Base-by-base conservation (phyloP, 2,113 vertebrate species). In the Mesembrinibis cayennensis region DNA sequence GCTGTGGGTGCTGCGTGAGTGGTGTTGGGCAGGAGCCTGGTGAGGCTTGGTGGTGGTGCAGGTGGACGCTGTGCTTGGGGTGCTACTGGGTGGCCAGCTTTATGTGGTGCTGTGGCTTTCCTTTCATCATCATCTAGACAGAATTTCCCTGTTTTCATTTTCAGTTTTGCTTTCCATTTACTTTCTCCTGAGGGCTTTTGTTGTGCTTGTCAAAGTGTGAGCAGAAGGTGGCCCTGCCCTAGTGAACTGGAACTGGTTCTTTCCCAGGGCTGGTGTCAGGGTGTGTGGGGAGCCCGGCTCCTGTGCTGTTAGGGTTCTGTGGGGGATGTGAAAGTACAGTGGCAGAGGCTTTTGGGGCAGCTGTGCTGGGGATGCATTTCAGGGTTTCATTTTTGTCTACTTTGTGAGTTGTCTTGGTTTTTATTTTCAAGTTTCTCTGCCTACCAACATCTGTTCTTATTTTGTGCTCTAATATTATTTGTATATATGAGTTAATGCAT, bases 241-340 rank as follows among this genome's bases (percentile, higher is more conserved):
- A 10, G 10, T 27, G 20, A 45, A 36, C 7, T 2, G 44, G 18
- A 76, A 13, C 16, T 44, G 34, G 11, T 26, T 30, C 9, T 87
- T 94, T 83, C 19, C n/a, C 10, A 5, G 63, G 10, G 6, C 23
- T 76, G 4, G 9, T 91, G 2, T 16, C 2, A 2, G 14, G 3
- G 10, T 36, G 21, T 3, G 0, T 17, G 38, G 21, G 11, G 7
- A 50, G 12, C 42, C 23, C 15, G 0, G 9, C 16, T 62, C 3
- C 40, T 30, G 11, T 53, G 15, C 19, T 49, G 2, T 32, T 47
- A 1, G 13, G 25, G 8, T 67, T 92, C 13, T 17, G 4, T 1
- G 2, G 10, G 16, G 27, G 12, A 13, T 67, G 18, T 20, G 2
- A 44, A 83, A 77, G 17, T 1, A 1, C 1, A 1, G 16, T 1